Conservation (phyloP, 2,888 invertebrate genomes). For the Cheilosia urbana region DNA sequence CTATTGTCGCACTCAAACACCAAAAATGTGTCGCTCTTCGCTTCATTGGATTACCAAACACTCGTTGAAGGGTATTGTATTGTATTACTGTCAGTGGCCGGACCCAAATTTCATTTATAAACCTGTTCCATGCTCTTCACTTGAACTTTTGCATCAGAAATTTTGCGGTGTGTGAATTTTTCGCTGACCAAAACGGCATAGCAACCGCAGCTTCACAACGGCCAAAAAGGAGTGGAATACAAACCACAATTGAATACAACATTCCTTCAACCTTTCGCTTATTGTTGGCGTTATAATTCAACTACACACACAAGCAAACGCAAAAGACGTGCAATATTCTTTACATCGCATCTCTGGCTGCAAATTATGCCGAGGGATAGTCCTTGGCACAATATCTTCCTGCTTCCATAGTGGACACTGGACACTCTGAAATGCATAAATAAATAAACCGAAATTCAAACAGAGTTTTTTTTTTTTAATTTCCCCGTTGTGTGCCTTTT, state of each 20-base stretch:
- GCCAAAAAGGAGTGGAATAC: constrained; percentile 42
- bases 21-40: not conserved
- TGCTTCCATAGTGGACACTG: constrained; percentile 67
- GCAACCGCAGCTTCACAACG: not conserved
- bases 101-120: constrained; percentile 39
- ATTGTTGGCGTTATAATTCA: constrained; percentile 66
- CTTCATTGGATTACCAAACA: constrained; percentile 42
- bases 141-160: constrained; percentile 7
- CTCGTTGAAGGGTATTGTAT: constrained; percentile 29
- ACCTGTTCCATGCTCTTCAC: constrained; percentile 12
- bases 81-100: constrained; percentile 17
- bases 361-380: constrained; percentile 70
- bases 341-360: constrained; percentile 40
- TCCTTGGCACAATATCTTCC: constrained; percentile 72
- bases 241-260: constrained; percentile 63
- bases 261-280: constrained; percentile 60
- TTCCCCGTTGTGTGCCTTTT: constrained; percentile 2
- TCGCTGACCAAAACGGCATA: constrained; percentile 45
- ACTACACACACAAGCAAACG: constrained; percentile 15
- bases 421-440: constrained; percentile 73
- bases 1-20: constrained; percentile 9
- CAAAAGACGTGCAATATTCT: constrained; percentile 23
- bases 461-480: constrained; percentile 6
- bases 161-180: constrained; percentile 10
- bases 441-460: constrained; percentile 69